Base-by-base conservation (phyloP, 2,888 invertebrate species). In the Spodoptera exigua region DNA sequence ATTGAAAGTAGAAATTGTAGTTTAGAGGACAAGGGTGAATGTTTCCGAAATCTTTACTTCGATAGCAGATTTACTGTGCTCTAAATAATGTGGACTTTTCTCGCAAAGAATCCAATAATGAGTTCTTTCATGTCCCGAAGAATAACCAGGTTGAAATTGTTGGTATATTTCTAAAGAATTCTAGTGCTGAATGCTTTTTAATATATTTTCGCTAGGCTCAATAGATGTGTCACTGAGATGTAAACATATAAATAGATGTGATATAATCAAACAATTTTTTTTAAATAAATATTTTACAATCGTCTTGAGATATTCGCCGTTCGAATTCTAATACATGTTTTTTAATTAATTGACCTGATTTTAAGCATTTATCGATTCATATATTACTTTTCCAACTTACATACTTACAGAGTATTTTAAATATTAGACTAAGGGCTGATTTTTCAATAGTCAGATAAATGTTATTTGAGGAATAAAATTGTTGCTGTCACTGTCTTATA, bases 11-110 rank as follows among this genome's bases (percentile, higher is more conserved):
- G 82, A 83, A 78, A 82, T 79, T 74, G 79, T 70, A 71, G 69
- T 62, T 74, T 73, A 74, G 75, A 79, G 81, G 81, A 80, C 81
- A 82, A 81, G 77, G 77, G 74, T 80, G 74, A 74, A 76, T 62
- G 47, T 63, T 63, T 76, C 59, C 61, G 61, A 54, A 47, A 37
- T 37, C 43, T 43, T 61, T 39, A 40, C 41, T 41, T 58, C 65
- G 72, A 65, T 63, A 53, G 52, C 44, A 70, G 73, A 75, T 63
- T 62, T 44, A 70, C 34, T 49, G 17, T 27, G 14, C n/a, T 60
- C 49, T 66, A 53, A 56, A 56, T 60, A 36, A 9, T 39, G 35
- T 59, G 47, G 44, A 34, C 27, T 14, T 52, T 36, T 55, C 45
- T 52, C 27, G 13, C 35, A 53, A 60, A 71, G 49, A 43, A 21